Evolutionary conservation across 2,888 invertebrate genomes (phyloP), one percentile per base, ranked within the genome.

Genomic region (Platypus cylindrus): DNA sequence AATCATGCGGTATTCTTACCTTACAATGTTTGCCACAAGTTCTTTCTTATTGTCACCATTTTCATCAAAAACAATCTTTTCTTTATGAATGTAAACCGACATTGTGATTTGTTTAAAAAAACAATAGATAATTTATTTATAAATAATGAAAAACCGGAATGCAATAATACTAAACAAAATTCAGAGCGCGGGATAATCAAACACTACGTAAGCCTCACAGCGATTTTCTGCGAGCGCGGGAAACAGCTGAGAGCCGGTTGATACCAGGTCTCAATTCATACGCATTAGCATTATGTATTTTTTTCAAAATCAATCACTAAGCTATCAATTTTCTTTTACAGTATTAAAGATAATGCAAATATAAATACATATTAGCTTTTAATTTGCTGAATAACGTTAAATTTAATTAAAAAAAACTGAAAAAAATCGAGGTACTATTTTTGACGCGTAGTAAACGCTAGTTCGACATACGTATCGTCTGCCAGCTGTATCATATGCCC

Each of bases 151-250:
- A n/a, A n/a, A n/a, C n/a, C n/a, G n/a, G n/a, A n/a, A n/a, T n/a
- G n/a, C n/a, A n/a, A n/a, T n/a, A 42, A 40, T 37, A 34, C 36
- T 23, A 39, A n/a, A 40, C 26, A 45, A 39, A 44, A 54, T 52
- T 53, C 48, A 54, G 51, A 56, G 58, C 58, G 58, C 60, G 59
- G 56, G 54, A 56, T 56, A 54, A 54, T 59, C 52, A 60, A 62
- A 65, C 67, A 63, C 63, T 65, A 66, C 63, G 66, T 41, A 44
- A 38, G 44, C 65, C 63, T 62, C 62, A 62, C 64, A 62, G 65
- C 64, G 63, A 68, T 68, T 69, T 68, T 68, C 70, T 69, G 71
- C 70, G 70, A 70, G 70, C 68, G 67, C 73, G 73, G 73, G 73
- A 74, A 74, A 73, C 73, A 73, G 73, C 73, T 73, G 71, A 70